A percentile compares a stretch with the other conserved stretches of the same genome.
Conservation (phyloP, 2,113 vertebrate genomes). For the Cephalopholis sonnerati region DNA sequence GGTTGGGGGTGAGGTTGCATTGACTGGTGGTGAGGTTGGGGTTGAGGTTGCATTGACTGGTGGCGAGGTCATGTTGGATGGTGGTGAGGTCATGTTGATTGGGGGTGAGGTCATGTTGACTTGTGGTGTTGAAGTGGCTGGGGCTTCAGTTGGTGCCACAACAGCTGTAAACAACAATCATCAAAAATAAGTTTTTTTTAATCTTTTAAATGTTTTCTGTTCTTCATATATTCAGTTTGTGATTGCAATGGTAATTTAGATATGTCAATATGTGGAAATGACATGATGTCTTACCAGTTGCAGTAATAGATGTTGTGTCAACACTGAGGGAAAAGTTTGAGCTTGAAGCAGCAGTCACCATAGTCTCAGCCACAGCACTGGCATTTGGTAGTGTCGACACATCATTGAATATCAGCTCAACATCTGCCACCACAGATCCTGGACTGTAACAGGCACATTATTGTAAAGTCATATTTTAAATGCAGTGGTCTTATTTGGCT, state of each 20-base stretch:
- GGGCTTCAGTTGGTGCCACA: not conserved
- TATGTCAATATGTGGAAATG: not conserved
- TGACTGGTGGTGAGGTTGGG: no score
- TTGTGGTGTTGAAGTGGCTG: not conserved
- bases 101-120: not conserved
- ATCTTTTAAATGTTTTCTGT: not conserved
- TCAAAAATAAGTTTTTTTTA: no score
- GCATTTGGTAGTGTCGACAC: not conserved
- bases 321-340: constrained; percentile 6
- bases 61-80: not conserved
- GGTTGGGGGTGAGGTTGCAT: not conserved
- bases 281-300: not conserved
- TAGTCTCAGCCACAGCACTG: not conserved
- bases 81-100: not conserved
- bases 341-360: constrained; percentile 1
- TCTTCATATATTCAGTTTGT: not conserved
- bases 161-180: not conserved
- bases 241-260: not conserved
- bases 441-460: not conserved
- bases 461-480: not conserved
- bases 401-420: constrained; percentile 15
- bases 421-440: constrained; percentile 28
- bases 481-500: not conserved
- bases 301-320: constrained; percentile 8
- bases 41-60: not conserved